These are phyloP conservation scores for Augochlorella aurata DNA, from an alignment of 2,888 invertebrate genomes.

Conservation along the genomic window DNA sequence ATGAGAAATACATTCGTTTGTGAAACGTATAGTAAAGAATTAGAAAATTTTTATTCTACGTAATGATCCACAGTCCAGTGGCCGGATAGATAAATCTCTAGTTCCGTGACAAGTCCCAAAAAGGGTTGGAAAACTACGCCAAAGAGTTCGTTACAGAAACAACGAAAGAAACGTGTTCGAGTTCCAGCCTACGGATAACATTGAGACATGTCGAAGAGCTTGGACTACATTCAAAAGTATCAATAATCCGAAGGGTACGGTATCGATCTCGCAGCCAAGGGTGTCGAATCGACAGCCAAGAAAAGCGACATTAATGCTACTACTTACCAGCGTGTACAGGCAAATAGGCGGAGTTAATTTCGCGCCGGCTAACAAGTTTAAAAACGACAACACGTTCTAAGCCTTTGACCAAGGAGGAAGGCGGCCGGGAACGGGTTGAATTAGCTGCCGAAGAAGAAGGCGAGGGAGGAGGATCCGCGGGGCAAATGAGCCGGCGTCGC, in stretches of 20 bases:
- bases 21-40: too few relatives aligned
- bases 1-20: too few relatives aligned
- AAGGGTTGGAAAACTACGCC: too few relatives aligned
- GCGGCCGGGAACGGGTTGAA: not conserved
- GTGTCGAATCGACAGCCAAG: not conserved
- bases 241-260: not conserved
- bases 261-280: not conserved
- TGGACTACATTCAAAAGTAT: too few relatives aligned
- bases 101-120: too few relatives aligned
- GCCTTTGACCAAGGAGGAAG: not conserved
- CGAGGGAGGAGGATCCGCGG: slow-evolving; percentile 19
- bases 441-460: slow-evolving; percentile 3
- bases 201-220: too few relatives aligned
- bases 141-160: too few relatives aligned
- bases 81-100: too few relatives aligned
- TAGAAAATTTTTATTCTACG: too few relatives aligned
- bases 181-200: not conserved
- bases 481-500: slow-evolving; percentile 17
- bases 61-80: too few relatives aligned
- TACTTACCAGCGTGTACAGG: not conserved
- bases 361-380: not conserved
- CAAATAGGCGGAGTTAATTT: not conserved
- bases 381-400: not conserved
- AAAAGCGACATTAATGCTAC: not conserved
- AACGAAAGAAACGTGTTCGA: not conserved